phyloP scores from a whole-genome alignment of 2,888 invertebrate species.

The Agrotis puta region DNA sequence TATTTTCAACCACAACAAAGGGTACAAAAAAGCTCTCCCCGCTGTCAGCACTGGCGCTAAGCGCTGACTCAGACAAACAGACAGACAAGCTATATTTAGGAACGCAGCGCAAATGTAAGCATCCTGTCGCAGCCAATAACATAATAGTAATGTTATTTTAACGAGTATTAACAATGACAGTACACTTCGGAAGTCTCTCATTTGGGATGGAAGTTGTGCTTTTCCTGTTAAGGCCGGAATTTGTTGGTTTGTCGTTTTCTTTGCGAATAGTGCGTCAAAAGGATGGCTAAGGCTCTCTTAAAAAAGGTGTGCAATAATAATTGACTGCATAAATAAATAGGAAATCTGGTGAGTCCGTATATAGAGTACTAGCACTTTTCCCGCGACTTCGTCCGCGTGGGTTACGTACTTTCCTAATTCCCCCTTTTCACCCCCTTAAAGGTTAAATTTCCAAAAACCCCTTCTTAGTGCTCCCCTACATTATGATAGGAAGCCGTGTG shows the following conservation, averaged over 20 bases:
- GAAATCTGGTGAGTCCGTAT: too few species aligned
- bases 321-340: too few species aligned
- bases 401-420: too few species aligned
- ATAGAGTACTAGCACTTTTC: too few species aligned
- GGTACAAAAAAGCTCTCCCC: constrained; percentile 44
- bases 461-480: too few species aligned
- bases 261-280: neutral
- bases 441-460: too few species aligned
- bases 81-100: constrained; percentile 72
- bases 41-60: constrained; percentile 59
- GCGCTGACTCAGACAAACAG: constrained; percentile 71
- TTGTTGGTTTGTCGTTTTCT: neutral
- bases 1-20: constrained; percentile 48
- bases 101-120: constrained; percentile 61
- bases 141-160: constrained; percentile 11
- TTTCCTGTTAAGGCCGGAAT: neutral
- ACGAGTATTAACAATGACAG: constrained; percentile 18
- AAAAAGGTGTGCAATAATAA: too few species aligned
- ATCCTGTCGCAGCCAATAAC: constrained; percentile 63
- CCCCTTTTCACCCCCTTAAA: too few species aligned
- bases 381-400: too few species aligned
- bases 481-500: too few species aligned
- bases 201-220: constrained; percentile 7
- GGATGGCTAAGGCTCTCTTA: too few species aligned
- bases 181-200: constrained; percentile 27